These are phyloP conservation scores for Linyphia triangularis DNA, from an alignment of 2,888 invertebrate genomes.

Conservation along the genomic window DNA sequence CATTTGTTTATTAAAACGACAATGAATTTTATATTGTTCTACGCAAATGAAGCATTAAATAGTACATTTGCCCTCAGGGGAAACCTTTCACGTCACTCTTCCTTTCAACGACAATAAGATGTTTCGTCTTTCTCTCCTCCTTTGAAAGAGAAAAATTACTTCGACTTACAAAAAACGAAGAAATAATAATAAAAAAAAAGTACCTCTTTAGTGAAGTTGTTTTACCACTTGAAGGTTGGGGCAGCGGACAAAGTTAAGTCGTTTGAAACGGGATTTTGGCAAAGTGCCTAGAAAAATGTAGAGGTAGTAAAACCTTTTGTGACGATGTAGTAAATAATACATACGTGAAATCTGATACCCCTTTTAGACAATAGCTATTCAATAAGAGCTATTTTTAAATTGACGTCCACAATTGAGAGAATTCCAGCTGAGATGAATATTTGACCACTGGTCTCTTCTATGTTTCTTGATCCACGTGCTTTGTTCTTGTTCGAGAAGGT, in stretches of 20 bases:
- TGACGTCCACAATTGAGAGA: no score
- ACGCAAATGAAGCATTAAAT: no score
- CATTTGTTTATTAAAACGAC: no score
- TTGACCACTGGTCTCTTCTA: no score
- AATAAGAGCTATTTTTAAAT: no score
- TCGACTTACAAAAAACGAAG: neutral
- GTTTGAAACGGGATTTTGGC: conserved; percentile 21
- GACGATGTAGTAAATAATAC: conserved; percentile 46
- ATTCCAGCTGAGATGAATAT: no score
- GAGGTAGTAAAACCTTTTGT: conserved; percentile 41
- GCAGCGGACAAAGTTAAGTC: conserved; percentile 30
- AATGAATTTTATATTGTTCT: no score
- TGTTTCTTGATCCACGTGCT: no score
- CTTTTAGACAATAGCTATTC: no score
- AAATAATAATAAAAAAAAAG: neutral
- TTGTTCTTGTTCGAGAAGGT: no score
- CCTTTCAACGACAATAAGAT: neutral
- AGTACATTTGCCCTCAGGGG: no score
- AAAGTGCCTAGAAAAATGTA: conserved; percentile 31
- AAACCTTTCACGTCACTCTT: neutral
- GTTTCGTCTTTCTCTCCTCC: neutral
- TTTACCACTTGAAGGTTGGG: conserved; percentile 43
- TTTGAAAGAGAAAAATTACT: neutral
- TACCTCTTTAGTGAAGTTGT: conserved; percentile 24
- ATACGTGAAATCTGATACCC: conserved; percentile 32